phyloP scores from a whole-genome alignment of 92 coral and sea anemone species.

The Isaurus tuberculatus region DNA sequence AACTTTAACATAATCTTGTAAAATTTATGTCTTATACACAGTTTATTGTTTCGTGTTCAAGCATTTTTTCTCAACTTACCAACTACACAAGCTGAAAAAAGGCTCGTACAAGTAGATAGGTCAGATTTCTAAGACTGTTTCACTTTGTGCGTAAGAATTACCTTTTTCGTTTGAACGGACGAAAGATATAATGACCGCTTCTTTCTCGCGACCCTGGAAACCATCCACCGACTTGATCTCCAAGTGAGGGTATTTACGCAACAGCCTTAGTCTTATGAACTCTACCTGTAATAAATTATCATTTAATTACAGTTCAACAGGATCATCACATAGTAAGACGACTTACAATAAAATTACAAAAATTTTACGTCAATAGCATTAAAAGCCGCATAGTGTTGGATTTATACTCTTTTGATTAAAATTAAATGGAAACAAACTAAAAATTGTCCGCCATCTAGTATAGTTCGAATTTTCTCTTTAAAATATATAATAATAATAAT shows the following conservation, averaged over 20 bases:
- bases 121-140: neutral
- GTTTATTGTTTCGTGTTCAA: no score
- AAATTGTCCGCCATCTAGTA: no score
- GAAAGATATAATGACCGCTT: slow-evolving; percentile 89
- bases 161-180: slow-evolving; percentile 96
- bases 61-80: no score
- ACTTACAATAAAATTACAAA: neutral
- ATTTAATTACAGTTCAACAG: neutral
- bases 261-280: slow-evolving; percentile 77
- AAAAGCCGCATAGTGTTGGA: no score
- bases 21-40: no score
- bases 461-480: no score
- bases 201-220: slow-evolving; percentile 97
- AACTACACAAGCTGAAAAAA: no score
- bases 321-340: neutral
- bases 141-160: slow-evolving; percentile 13
- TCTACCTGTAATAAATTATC: slow-evolving; percentile 69
- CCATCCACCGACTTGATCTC: slow-evolving; percentile 99
- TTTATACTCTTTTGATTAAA: no score
- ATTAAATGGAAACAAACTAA: no score
- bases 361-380: neutral
- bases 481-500: no score
- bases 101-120: no score
- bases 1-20: no score
- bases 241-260: slow-evolving; percentile 75